phyloP scores from a whole-genome alignment of 2,113 vertebrate genomes.

The Sakesphorus luctuosus region DNA sequence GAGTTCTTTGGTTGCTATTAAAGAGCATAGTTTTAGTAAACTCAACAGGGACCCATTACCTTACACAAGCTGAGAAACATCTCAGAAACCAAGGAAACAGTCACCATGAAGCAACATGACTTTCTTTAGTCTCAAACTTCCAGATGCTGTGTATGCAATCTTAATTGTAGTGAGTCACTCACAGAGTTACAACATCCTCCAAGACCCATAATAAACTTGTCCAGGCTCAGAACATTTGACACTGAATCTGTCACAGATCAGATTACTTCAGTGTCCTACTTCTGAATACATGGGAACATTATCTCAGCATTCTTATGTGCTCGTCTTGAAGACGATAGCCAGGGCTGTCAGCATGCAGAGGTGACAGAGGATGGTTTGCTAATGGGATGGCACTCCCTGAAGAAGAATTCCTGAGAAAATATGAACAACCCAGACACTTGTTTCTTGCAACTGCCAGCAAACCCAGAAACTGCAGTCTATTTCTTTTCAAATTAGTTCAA shows the following conservation, averaged over 20 bases:
- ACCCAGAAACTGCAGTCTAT: neutral
- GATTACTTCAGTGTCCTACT: slow-evolving; percentile 54
- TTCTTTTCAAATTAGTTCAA: neutral
- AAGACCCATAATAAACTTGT: slow-evolving; percentile 37
- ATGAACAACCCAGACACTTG: neutral
- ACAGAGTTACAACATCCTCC: neutral
- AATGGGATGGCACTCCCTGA: neutral
- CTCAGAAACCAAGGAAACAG: neutral
- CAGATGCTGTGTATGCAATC: neutral
- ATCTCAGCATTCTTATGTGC: slow-evolving; percentile 48
- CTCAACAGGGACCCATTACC: neutral
- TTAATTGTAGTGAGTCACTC: slow-evolving; percentile 3
- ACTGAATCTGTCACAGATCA: slow-evolving; percentile 39
- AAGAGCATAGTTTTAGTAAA: neutral
- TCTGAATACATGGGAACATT: slow-evolving; percentile 41
- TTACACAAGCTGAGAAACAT: neutral
- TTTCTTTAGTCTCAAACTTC: neutral
- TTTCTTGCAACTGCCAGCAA: neutral
- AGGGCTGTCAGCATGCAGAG: slow-evolving; percentile 23
- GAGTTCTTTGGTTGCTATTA: neutral
- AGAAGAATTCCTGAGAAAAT: slow-evolving; percentile 37
- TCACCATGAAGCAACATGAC: neutral
- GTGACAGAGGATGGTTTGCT: neutral
- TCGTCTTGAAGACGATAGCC: slow-evolving; percentile 51
- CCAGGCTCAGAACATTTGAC: slow-evolving; percentile 54